These are phyloP conservation scores for Amphiura filiformis DNA, from an alignment of 35 echinoderm and acorn worm species.

Conservation along the genomic window DNA sequence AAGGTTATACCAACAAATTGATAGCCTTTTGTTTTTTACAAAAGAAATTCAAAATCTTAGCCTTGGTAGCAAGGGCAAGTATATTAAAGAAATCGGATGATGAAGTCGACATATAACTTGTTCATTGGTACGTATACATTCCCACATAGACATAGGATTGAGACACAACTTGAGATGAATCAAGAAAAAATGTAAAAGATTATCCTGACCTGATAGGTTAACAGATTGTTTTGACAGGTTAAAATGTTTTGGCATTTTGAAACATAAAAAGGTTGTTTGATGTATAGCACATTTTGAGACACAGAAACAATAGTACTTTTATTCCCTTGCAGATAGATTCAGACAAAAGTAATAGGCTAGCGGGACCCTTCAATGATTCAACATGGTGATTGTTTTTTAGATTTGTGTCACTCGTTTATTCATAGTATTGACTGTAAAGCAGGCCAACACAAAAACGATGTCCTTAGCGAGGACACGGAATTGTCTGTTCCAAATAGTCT, in stretches of 20 bases:
- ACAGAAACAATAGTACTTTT: background rate
- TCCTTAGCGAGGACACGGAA: slow-evolving; percentile 6
- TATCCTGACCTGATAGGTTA: background rate
- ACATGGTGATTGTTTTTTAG: background rate
- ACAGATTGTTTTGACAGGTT: background rate
- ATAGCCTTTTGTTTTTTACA: background rate
- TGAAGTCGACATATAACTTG: background rate
- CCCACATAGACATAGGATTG: background rate
- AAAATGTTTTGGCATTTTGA: background rate
- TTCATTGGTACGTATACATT: background rate
- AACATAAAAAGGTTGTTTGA: background rate
- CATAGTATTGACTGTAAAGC: background rate
- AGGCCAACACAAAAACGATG: background rate
- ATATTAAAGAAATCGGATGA: background rate
- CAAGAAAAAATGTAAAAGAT: background rate
- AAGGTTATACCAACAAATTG: background rate
- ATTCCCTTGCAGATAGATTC: background rate
- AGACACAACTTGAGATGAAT: background rate
- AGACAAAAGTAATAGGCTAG: background rate
- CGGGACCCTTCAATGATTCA: background rate
- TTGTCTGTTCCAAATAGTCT: background rate
- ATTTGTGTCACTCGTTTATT: background rate
- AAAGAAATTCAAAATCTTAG: background rate
- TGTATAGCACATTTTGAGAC: background rate
- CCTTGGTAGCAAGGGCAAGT: background rate